Percentiles rank a stretch among this genome's conserved stretches.
Conservation (phyloP, 2,888 invertebrate genomes). For the Danaus chrysippus region DNA sequence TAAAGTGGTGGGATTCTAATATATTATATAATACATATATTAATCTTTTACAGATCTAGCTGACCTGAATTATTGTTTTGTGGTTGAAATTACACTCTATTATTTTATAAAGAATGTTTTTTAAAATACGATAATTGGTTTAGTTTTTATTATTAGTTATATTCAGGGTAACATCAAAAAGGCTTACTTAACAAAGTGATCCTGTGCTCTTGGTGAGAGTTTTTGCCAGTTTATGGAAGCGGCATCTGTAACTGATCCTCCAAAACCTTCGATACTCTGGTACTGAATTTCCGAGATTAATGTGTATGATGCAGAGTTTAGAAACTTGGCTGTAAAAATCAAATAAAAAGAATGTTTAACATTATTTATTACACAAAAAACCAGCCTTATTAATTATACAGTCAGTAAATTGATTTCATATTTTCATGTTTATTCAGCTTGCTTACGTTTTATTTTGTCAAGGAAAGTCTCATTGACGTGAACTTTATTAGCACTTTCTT, state of each 20-base stretch:
- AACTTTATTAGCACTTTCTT: conserved; percentile 25
- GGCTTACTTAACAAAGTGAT: conserved; percentile 57
- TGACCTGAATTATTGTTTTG: too few relatives aligned
- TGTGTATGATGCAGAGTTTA: conserved; percentile 25
- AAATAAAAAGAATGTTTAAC: conserved; percentile 14
- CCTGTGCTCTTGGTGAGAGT: conserved; percentile 70
- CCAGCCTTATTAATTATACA: too few relatives aligned
- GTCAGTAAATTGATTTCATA: too few relatives aligned
- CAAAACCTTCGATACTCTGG: conserved; percentile 90
- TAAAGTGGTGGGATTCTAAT: too few relatives aligned
- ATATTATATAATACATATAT: too few relatives aligned
- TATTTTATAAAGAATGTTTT: too few relatives aligned
- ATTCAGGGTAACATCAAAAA: not conserved
- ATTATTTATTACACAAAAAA: too few relatives aligned
- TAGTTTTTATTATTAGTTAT: too few relatives aligned
- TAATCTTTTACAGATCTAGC: too few relatives aligned
- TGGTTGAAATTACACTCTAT: too few relatives aligned
- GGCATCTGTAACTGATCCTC: conserved; percentile 90
- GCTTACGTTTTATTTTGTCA: conserved; percentile 8
- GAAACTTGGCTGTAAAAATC: conserved; percentile 23
- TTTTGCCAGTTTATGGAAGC: conserved; percentile 84
- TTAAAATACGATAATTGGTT: too few relatives aligned
- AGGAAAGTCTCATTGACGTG: conserved; percentile 20
- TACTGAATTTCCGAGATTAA: conserved; percentile 47
- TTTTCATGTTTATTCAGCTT: too few relatives aligned